These are phyloP conservation scores for Hesperophylax magnus DNA, from an alignment of 1,140 invertebrate genomes.

Conservation along the genomic window DNA sequence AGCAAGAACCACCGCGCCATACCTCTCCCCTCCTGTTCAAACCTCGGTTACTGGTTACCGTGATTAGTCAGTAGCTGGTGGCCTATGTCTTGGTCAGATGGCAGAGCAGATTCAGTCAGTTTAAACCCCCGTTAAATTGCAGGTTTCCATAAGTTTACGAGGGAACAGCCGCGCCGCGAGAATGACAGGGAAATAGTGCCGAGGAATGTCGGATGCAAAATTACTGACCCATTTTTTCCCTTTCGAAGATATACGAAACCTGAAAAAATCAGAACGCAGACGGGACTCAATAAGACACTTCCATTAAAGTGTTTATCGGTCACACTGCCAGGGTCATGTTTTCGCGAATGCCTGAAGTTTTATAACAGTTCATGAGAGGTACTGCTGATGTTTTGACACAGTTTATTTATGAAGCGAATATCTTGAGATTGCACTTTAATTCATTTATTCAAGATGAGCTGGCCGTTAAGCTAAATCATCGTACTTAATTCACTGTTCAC, in stretches of 20 bases:
- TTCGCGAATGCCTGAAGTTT: no score
- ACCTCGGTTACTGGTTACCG: background rate
- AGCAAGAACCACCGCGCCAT: background rate
- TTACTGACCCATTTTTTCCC: conserved; percentile 30
- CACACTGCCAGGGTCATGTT: no score
- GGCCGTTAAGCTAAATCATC: no score
- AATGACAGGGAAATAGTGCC: background rate
- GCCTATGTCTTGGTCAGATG: background rate
- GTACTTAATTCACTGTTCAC: no score
- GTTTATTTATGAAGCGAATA: no score
- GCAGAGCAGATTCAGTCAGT: background rate
- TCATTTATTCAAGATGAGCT: no score
- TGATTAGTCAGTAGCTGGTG: background rate
- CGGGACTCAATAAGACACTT: no score
- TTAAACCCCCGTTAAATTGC: conserved; percentile 43
- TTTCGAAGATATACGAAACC: background rate
- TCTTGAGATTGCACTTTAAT: no score
- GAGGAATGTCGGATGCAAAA: conserved; percentile 24
- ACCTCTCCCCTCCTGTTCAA: background rate
- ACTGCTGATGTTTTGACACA: no score
- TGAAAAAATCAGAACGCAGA: no score
- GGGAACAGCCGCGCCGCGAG: background rate
- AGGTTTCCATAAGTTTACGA: conserved; percentile 31
- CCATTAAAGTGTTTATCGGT: no score
- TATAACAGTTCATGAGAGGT: no score